Evolutionary conservation across 2,888 invertebrate genomes (phyloP), one percentile per base, ranked within the genome.

Genomic region (Cremastobaeus sp.): DNA sequence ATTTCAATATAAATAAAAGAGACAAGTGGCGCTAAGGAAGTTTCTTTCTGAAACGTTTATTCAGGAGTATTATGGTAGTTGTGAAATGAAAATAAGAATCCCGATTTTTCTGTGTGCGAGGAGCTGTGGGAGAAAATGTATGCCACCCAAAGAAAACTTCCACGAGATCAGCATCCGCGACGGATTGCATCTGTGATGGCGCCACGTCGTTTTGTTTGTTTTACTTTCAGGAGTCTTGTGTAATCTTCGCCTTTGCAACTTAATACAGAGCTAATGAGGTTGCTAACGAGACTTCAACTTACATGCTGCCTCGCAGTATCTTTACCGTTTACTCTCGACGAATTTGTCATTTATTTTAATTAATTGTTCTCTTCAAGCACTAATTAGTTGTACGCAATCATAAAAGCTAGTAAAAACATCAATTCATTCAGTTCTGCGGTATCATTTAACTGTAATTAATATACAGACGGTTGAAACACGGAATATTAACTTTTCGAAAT

Each of bases 141-240:
- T 47, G 66, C 48, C 45, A 66, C 54, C 60, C 41, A 45, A 66
- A 41, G 64, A 57, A 74, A 76, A 76, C 55, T 50, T 47, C 55
- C 55, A 5, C 39, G 59, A 66, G 64, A 59, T 70, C 66, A 77
- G 62, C 48, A 71, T 55, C 62, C 74, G 68, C 66, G 86, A 87
- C 84, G 80, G 81, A 85, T 82, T 83, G 83, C 87, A 87, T 87
- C 86, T 87, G 87, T 81, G 82, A 78, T 86, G 87, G 87, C 87
- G 87, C 87, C 87, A 83, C 76, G 78, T 78, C 81, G 83, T 85
- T 84, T 85, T 87, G 85, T 87, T 87, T 87, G 84, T 85, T 84
- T 86, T 85, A 84, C 80, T 83, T 85, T 70, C 52, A 8, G 25
- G 32, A 45, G 50, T 11, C 28, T 32, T 47, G 57, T 45, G 35